phyloP scores from a whole-genome alignment of 2,113 vertebrate genomes.

The Terrapene triunguis region DNA sequence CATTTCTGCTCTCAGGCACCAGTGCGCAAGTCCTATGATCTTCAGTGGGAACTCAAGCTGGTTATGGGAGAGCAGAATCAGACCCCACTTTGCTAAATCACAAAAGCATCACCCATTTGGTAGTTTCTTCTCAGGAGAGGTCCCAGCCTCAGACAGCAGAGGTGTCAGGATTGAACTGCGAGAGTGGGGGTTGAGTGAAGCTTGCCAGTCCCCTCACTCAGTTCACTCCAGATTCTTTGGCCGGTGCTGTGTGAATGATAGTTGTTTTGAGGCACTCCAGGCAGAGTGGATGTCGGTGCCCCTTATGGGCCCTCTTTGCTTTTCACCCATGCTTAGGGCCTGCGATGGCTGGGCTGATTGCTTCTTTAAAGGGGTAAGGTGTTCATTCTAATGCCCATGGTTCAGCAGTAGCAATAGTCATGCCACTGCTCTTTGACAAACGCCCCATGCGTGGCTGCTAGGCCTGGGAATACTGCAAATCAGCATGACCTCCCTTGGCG shows the following conservation, averaged over 20 bases:
- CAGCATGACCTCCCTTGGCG: fast-evolving
- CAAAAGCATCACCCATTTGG: background rate
- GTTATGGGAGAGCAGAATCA: background rate
- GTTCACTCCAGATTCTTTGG: background rate
- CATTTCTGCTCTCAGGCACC: background rate
- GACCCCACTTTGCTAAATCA: background rate
- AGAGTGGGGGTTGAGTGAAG: background rate
- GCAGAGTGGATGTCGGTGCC: background rate
- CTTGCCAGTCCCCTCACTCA: background rate
- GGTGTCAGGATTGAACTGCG: background rate
- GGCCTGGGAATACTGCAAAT: fast-evolving
- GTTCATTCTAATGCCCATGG: fast-evolving
- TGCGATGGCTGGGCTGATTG: fast-evolving
- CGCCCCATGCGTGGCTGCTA: background rate
- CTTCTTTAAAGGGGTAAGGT: background rate
- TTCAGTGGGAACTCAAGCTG: background rate
- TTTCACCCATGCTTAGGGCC: background rate
- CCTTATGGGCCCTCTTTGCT: background rate
- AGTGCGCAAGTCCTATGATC: background rate
- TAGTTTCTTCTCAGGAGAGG: background rate
- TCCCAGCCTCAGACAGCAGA: background rate
- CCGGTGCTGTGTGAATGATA: background rate
- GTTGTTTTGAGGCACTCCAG: background rate
- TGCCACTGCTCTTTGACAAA: fast-evolving
- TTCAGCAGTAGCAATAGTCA: background rate